Evolutionary conservation across 2,888 invertebrate species (phyloP).

Genomic region (Ichneumoninae sp.): DNA sequence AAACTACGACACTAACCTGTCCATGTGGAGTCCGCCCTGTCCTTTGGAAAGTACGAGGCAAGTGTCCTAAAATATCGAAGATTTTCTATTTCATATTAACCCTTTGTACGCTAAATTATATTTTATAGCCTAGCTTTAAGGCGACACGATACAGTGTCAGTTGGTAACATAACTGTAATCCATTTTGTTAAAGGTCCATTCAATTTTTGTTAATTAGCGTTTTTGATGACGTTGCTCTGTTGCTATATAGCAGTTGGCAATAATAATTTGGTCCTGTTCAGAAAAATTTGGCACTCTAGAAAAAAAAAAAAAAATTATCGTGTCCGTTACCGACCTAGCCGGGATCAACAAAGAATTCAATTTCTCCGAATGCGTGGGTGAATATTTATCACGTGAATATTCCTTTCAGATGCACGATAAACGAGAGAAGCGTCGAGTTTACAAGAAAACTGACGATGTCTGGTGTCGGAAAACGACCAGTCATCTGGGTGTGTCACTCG

Average conservation of each 20-base stretch:
- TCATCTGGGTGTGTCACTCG: conserved; percentile 97
- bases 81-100: neutral
- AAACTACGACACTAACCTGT: conserved; percentile 94
- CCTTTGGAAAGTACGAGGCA: conserved; percentile 86
- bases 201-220: too few relatives aligned
- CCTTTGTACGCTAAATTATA: too few relatives aligned
- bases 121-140: neutral
- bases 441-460: conserved; percentile 89
- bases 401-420: conserved; percentile 85
- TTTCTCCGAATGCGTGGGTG: neutral
- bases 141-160: neutral
- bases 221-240: too few relatives aligned
- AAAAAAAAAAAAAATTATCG: neutral
- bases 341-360: neutral
- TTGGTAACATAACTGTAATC: neutral
- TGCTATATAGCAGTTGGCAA: too few relatives aligned
- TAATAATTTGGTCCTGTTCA: too few relatives aligned
- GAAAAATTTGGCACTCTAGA: too few relatives aligned
- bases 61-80: conserved; percentile 33
- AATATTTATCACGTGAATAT: conserved; percentile 17
- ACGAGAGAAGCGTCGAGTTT: conserved; percentile 89
- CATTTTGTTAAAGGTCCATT: too few relatives aligned
- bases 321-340: too few relatives aligned
- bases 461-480: conserved; percentile 92
- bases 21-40: conserved; percentile 92